Evolutionary conservation across 2,888 invertebrate genomes (phyloP).

Genomic region (Acleris laterana): DNA sequence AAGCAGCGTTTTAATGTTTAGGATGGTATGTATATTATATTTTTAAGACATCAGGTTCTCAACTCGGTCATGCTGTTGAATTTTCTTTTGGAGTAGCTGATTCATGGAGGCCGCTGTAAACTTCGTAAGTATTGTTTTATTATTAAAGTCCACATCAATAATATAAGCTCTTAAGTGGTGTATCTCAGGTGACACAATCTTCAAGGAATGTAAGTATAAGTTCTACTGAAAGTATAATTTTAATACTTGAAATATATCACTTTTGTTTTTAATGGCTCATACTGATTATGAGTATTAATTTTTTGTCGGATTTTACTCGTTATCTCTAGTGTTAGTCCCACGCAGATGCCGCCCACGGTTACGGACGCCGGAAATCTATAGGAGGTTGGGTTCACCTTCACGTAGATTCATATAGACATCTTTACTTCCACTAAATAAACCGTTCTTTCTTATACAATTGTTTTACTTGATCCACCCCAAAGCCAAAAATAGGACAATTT

Average conservation of each 20-base stretch:
- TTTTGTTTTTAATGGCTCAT: not conserved
- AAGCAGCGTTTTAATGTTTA: constrained; percentile 6
- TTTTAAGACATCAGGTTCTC: constrained; percentile 1
- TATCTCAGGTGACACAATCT: not conserved
- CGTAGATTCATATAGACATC: not conserved
- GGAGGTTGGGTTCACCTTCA: not conserved
- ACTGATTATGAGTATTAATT: too few relatives aligned
- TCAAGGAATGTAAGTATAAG: constrained; percentile 10
- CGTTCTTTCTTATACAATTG: constrained; percentile 2
- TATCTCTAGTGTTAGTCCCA: too few relatives aligned
- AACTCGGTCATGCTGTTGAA: not conserved
- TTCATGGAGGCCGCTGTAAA: not conserved
- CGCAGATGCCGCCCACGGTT: too few relatives aligned
- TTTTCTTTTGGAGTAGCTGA: constrained; percentile 1
- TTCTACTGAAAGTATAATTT: too few relatives aligned
- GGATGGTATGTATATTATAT: constrained; percentile 19
- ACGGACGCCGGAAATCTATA: too few relatives aligned
- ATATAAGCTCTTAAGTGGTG: too few relatives aligned
- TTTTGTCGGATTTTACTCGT: too few relatives aligned
- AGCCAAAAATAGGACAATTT: not conserved
- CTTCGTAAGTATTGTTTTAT: constrained; percentile 21
- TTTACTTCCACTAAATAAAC: constrained; percentile 11
- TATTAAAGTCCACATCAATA: not conserved
- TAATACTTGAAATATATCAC: not conserved
- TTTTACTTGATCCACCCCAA: constrained; percentile 20